A percentile compares a stretch with the other conserved stretches of the same genome.
Conservation (phyloP, 2,888 invertebrate species). For the Heteromurus nitidus region DNA sequence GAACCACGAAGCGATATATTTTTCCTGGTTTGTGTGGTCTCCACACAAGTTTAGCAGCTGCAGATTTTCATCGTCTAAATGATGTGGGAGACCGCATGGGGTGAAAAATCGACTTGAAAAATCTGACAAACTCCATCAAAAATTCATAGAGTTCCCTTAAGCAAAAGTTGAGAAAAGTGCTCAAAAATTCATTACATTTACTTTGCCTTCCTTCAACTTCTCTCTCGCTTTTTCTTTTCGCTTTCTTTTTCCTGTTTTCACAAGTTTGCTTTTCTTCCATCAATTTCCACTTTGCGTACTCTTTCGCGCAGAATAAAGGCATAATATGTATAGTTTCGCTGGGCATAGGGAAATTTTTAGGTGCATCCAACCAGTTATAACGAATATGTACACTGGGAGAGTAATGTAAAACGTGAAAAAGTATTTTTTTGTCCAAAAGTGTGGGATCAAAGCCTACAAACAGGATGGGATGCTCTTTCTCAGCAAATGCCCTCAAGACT, state of each 20-base stretch:
- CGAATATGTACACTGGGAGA: too few relatives aligned
- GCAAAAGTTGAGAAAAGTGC: constrained; percentile 63
- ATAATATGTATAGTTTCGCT: too few relatives aligned
- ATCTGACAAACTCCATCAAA: constrained; percentile 72
- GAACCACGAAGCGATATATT: constrained; percentile 32
- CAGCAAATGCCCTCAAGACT: constrained; percentile 58
- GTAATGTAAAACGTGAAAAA: constrained; percentile 15
- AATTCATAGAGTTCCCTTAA: constrained; percentile 69
- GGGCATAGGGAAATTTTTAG: too few relatives aligned
- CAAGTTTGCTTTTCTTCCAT: constrained; percentile 64
- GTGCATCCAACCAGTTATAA: too few relatives aligned
- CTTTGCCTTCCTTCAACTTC: constrained; percentile 56
- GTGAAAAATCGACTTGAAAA: constrained; percentile 68
- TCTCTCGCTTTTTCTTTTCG: constrained; percentile 42
- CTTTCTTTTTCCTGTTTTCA: constrained; percentile 38
- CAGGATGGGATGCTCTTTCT: constrained; percentile 40
- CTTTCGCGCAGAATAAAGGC: neutral
- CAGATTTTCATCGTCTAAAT: constrained; percentile 55
- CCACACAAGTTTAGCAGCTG: constrained; percentile 52
- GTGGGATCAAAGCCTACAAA: constrained; percentile 54
- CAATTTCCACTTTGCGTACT: constrained; percentile 46
- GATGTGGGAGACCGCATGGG: constrained; percentile 64
- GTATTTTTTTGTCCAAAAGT: constrained; percentile 34
- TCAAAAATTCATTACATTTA: constrained; percentile 72
- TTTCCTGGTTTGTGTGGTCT: constrained; percentile 53